Conservation (phyloP, 2,797 vertebrate genomes). For the Molossus alvarezi region DNA sequence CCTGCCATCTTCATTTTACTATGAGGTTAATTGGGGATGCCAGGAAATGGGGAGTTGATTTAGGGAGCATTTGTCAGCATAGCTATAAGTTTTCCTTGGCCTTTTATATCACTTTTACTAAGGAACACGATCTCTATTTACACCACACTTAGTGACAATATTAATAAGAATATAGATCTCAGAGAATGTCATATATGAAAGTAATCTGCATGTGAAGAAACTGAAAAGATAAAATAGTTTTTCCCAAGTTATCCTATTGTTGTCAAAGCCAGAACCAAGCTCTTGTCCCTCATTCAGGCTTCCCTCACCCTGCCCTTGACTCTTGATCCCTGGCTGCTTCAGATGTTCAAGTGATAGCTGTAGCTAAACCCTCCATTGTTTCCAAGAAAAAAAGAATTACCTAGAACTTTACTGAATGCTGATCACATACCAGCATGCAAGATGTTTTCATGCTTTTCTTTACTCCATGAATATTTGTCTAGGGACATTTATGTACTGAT, state of each 20-base stretch:
- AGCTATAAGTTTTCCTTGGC: not conserved
- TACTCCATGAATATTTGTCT: not conserved
- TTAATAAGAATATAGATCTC: not conserved
- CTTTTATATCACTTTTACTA: not conserved
- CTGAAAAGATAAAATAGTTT: not conserved
- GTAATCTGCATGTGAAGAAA: not conserved
- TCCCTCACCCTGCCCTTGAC: not conserved
- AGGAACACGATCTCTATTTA: not conserved
- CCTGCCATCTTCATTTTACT: not conserved
- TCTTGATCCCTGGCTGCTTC: not conserved
- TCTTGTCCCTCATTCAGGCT: not conserved
- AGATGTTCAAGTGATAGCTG: not conserved
- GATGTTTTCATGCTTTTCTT: not conserved
- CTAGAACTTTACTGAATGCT: not conserved
- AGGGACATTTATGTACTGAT: not conserved
- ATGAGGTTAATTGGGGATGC: not conserved
- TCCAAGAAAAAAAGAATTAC: not conserved
- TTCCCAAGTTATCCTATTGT: not conserved
- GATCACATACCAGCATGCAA: not conserved
- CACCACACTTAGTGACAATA: not conserved
- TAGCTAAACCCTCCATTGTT: constrained; percentile 21
- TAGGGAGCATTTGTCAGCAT: not conserved
- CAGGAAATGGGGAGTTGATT: not conserved
- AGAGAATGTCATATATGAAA: not conserved
- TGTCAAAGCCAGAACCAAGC: not conserved